Percentiles rank a stretch among this genome's conserved stretches.
These are phyloP conservation scores for Mohoua ochrocephala DNA, from an alignment of 2,113 vertebrate genomes.

Conservation along the genomic window DNA sequence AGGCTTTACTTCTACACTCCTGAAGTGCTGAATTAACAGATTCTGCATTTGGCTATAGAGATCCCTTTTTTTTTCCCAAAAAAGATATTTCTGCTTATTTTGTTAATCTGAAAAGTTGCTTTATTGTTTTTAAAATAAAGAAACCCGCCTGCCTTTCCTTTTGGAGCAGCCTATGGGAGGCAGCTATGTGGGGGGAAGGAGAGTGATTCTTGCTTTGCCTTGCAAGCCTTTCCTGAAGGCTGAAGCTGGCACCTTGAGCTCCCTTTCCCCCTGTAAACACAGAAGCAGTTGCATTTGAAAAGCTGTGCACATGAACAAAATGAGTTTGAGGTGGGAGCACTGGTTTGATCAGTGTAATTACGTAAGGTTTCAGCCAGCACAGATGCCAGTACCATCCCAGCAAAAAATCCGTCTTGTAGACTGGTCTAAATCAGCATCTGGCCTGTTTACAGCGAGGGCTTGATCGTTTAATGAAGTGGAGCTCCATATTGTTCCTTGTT, in stretches of 20 bases:
- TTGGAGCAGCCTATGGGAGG: not conserved
- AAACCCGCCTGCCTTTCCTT: not conserved
- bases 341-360: not conserved
- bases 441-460: not conserved
- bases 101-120: not conserved
- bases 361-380: not conserved
- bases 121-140: not conserved
- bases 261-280: not conserved
- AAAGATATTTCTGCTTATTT: not conserved
- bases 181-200: not conserved
- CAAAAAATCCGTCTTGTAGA: not conserved
- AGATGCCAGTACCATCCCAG: not conserved
- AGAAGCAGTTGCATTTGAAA: not conserved
- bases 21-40: not conserved
- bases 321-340: not conserved
- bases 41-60: not conserved
- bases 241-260: not conserved
- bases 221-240: not conserved
- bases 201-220: not conserved
- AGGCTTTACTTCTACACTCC: not conserved
- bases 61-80: not conserved
- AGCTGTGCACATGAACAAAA: accelerated
- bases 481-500: not conserved
- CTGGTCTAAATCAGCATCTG: not conserved
- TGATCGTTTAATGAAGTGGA: not conserved